Percentiles rank a stretch among this genome's conserved stretches.
These are phyloP conservation scores for Zaprionus ornatus DNA, from an alignment of 1,140 invertebrate species.

Conservation along the genomic window DNA sequence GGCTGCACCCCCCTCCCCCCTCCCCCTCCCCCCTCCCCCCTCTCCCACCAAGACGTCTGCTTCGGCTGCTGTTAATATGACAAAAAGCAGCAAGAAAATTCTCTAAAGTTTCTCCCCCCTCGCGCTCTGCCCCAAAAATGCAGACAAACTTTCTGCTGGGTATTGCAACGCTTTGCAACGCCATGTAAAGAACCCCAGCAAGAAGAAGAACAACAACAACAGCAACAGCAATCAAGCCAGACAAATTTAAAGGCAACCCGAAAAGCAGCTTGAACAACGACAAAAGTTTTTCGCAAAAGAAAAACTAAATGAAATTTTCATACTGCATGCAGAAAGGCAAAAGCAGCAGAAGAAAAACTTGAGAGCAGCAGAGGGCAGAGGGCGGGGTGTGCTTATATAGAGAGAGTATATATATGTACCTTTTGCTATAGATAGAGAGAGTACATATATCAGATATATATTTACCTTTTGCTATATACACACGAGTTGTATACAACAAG, in stretches of 20 bases:
- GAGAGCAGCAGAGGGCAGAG: slow-evolving; percentile 16
- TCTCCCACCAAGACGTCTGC: not conserved
- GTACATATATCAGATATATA: too few relatives aligned
- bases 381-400: not conserved
- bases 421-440: too few relatives aligned
- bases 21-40: slow-evolving; percentile 24
- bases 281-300: slow-evolving; percentile 50
- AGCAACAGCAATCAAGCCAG: slow-evolving; percentile 41
- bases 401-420: not conserved
- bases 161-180: slow-evolving; percentile 59
- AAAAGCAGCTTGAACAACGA: slow-evolving; percentile 38
- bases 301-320: slow-evolving; percentile 59
- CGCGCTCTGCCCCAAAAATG: slow-evolving; percentile 45
- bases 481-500: too few relatives aligned
- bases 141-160: slow-evolving; percentile 71
- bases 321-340: slow-evolving; percentile 25
- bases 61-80: slow-evolving; percentile 73
- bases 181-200: slow-evolving; percentile 41
- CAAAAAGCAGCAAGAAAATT: slow-evolving; percentile 68
- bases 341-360: slow-evolving; percentile 18
- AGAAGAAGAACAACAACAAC: slow-evolving; percentile 35
- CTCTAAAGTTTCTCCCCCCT: slow-evolving; percentile 57
- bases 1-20: slow-evolving; percentile 7
- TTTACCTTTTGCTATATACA: too few relatives aligned
- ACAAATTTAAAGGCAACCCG: slow-evolving; percentile 75